Percentiles rank a stretch among this genome's conserved stretches.
Conservation (phyloP, 2,888 invertebrate species). For the Hirtodrosophila duncani region DNA sequence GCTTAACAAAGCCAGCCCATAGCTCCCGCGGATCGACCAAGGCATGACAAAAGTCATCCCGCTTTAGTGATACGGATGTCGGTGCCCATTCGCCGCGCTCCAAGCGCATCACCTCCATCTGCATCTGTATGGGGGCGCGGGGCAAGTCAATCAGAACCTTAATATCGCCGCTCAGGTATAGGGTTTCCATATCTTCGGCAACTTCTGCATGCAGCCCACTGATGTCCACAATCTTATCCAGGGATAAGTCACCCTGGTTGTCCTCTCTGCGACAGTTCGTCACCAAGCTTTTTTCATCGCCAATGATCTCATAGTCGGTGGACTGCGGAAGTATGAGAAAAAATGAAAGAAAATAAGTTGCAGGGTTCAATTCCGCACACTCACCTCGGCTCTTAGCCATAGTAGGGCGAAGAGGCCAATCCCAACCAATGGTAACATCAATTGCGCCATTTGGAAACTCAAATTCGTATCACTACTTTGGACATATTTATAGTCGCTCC, state of each 20-base stretch:
- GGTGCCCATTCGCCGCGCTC: slow-evolving; percentile 34
- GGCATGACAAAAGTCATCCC: slow-evolving; percentile 33
- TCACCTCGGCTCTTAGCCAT: slow-evolving; percentile 12
- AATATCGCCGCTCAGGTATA: slow-evolving; percentile 30
- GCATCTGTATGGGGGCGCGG: slow-evolving; percentile 9
- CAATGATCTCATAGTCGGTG: slow-evolving; percentile 26
- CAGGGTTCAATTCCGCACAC: not conserved
- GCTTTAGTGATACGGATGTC: slow-evolving; percentile 22
- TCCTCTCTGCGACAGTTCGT: slow-evolving; percentile 18
- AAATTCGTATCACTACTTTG: not conserved
- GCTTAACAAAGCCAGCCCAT: slow-evolving; percentile 21
- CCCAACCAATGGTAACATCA: not conserved
- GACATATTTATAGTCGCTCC: slow-evolving; percentile 18
- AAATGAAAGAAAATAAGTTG: not conserved
- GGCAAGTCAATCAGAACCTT: slow-evolving; percentile 14
- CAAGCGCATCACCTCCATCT: slow-evolving; percentile 19
- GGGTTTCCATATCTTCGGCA: slow-evolving; percentile 28
- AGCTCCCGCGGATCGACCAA: slow-evolving; percentile 31
- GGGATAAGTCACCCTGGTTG: slow-evolving; percentile 11
- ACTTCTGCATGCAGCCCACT: slow-evolving; percentile 8
- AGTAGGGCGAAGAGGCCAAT: not conserved
- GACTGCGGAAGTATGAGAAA: slow-evolving; percentile 1
- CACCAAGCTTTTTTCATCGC: slow-evolving; percentile 29
- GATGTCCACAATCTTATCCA: slow-evolving; percentile 24
- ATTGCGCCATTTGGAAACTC: slow-evolving; percentile 14